phyloP scores from a whole-genome alignment of 2,888 invertebrate genomes.

The Leptopilina syphax region DNA sequence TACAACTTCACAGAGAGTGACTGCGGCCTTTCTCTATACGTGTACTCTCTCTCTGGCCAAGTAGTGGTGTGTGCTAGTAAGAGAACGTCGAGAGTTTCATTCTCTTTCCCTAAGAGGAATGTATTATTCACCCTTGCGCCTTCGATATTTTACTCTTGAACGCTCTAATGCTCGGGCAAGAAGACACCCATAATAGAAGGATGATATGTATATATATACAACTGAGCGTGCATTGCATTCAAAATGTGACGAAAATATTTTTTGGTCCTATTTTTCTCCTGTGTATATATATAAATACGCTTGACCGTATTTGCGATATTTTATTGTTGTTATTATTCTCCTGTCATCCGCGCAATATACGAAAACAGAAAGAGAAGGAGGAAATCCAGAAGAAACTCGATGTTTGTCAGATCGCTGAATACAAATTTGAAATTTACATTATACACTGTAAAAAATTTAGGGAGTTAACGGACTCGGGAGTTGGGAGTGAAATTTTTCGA shows the following conservation, averaged over 20 bases:
- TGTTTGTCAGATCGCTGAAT: too few relatives aligned
- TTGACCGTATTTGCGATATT: neutral
- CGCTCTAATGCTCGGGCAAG: conserved; percentile 62
- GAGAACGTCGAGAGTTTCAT: conserved; percentile 49
- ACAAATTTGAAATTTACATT: too few relatives aligned
- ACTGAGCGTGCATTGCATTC: conserved; percentile 53
- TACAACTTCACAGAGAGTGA: conserved; percentile 51
- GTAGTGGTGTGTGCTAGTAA: conserved; percentile 40
- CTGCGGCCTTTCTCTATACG: conserved; percentile 31
- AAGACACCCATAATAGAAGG: conserved; percentile 46
- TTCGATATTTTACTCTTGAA: conserved; percentile 72
- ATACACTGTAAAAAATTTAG: too few relatives aligned
- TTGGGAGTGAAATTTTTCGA: too few relatives aligned
- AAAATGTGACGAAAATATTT: conserved; percentile 56
- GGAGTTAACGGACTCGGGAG: too few relatives aligned
- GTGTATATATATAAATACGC: too few relatives aligned
- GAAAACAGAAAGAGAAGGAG: too few relatives aligned
- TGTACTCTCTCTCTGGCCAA: too few relatives aligned
- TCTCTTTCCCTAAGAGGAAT: conserved; percentile 57
- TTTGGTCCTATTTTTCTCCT: neutral
- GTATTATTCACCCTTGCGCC: conserved; percentile 69
- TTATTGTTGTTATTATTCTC: too few relatives aligned
- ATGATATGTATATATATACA: conserved; percentile 40
- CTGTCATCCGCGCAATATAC: too few relatives aligned
- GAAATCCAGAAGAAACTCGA: too few relatives aligned